These are phyloP conservation scores for Oscheius myriophilus DNA, from an alignment of 2,888 invertebrate genomes.

Conservation along the genomic window DNA sequence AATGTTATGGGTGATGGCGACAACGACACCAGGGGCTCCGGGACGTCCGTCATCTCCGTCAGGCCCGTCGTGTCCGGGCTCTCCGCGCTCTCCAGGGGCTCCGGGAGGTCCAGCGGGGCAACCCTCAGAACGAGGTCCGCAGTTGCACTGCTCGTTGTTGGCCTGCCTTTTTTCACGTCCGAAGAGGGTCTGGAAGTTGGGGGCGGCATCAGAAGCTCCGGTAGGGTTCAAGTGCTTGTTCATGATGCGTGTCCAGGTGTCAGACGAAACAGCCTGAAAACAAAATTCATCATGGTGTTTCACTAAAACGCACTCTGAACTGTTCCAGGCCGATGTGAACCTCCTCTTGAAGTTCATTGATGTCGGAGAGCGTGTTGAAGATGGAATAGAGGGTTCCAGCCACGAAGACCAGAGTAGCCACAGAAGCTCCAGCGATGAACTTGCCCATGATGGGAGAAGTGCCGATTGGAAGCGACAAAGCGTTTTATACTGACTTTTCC, in stretches of 20 bases:
- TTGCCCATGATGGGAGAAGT: conserved; percentile 38
- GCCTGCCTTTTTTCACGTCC: conserved; percentile 44
- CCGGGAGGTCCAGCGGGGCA: conserved; percentile 61
- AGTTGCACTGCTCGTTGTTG: conserved; percentile 54
- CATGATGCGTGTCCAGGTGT: conserved; percentile 55
- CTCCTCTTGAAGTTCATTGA: conserved; percentile 46
- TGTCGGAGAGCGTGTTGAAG: conserved; percentile 38
- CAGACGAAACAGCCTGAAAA: conserved; percentile 45
- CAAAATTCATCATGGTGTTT: neutral
- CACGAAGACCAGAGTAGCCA: conserved; percentile 41
- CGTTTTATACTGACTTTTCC: no score
- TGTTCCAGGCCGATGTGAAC: conserved; percentile 50
- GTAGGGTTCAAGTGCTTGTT: conserved; percentile 49
- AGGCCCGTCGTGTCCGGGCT: conserved; percentile 44
- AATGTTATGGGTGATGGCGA: conserved; percentile 55
- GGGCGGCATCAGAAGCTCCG: conserved; percentile 38
- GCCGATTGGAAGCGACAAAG: neutral
- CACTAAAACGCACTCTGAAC: conserved; percentile 42
- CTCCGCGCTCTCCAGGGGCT: conserved; percentile 53
- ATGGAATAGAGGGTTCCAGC: conserved; percentile 43
- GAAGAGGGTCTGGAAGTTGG: conserved; percentile 54
- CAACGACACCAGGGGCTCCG: conserved; percentile 54
- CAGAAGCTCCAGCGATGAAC: conserved; percentile 46
- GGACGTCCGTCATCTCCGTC: conserved; percentile 53
- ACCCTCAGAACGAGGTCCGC: conserved; percentile 49